These are phyloP conservation scores for Brachycybe producta DNA, from an alignment of 2,888 invertebrate genomes.

Conservation along the genomic window DNA sequence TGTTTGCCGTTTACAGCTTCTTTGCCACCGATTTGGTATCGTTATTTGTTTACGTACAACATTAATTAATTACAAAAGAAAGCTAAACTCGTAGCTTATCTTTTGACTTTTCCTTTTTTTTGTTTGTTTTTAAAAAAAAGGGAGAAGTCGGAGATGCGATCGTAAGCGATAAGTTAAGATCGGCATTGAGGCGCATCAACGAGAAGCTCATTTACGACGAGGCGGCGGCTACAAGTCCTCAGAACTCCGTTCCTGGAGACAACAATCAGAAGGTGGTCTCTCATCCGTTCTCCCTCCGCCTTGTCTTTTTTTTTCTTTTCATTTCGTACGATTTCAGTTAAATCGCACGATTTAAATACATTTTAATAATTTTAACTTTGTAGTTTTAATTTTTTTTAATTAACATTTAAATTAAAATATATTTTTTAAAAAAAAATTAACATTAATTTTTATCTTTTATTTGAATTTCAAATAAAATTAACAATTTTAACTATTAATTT, in stretches of 20 bases:
- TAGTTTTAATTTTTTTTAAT: neutral
- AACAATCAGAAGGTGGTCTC: slow-evolving; percentile 1
- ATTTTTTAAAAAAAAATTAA: too few relatives aligned
- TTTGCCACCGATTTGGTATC: slow-evolving; percentile 49
- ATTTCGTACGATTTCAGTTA: too few relatives aligned
- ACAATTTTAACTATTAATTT: too few relatives aligned
- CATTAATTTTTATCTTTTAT: too few relatives aligned
- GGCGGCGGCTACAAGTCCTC: neutral
- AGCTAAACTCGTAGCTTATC: too few relatives aligned
- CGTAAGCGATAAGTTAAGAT: slow-evolving; percentile 54
- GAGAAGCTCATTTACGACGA: slow-evolving; percentile 48
- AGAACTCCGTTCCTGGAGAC: slow-evolving; percentile 6
- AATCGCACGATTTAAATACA: neutral
- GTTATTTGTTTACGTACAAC: too few relatives aligned
- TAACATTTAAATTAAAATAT: too few relatives aligned
- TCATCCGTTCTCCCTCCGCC: too few relatives aligned
- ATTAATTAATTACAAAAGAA: too few relatives aligned
- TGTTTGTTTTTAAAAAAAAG: slow-evolving; percentile 7
- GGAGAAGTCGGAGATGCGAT: slow-evolving; percentile 34
- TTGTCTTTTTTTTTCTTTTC: too few relatives aligned
- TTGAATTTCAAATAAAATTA: too few relatives aligned
- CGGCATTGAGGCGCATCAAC: slow-evolving; percentile 61
- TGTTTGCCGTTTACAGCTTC: slow-evolving; percentile 69
- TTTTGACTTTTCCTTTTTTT: too few relatives aligned
- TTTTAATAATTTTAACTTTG: slow-evolving; percentile 3